Conservation (phyloP, 2,888 invertebrate genomes). For the Andrena camellia region DNA sequence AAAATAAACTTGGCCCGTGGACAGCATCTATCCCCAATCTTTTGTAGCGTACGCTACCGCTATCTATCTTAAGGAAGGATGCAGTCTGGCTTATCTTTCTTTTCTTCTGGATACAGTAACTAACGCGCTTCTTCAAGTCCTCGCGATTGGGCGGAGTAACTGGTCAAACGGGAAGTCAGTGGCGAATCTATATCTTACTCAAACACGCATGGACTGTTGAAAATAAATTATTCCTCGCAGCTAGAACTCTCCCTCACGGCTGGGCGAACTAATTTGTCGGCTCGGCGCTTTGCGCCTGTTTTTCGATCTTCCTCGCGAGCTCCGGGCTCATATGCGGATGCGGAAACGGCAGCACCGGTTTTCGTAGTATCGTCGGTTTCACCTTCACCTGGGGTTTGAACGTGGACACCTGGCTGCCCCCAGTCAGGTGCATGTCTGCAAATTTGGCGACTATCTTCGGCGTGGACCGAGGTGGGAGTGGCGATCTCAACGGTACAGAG, state of each 20-base stretch:
- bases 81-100: constrained; percentile 61
- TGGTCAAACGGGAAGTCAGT: constrained; percentile 75
- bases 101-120: constrained; percentile 56
- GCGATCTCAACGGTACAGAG: constrained; percentile 82
- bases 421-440: constrained; percentile 88
- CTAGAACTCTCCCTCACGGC: constrained; percentile 1
- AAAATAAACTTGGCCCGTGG: constrained; percentile 77
- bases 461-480: constrained; percentile 88
- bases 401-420: constrained; percentile 85
- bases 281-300: constrained; percentile 82
- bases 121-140: constrained; percentile 65
- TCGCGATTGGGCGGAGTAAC: constrained; percentile 80
- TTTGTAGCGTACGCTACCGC: not conserved
- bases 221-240: constrained; percentile 49
- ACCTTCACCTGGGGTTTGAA: constrained; percentile 91
- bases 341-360: constrained; percentile 87
- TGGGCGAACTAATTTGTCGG: constrained; percentile 74
- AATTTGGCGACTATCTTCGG: constrained; percentile 89
- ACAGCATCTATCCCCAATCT: constrained; percentile 40
- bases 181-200: constrained; percentile 48
- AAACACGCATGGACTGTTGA: constrained; percentile 36
- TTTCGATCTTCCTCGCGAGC: constrained; percentile 83
- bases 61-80: constrained; percentile 21
- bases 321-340: constrained; percentile 84
- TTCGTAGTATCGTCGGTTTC: constrained; percentile 93